These are phyloP conservation scores for Podiceps cristatus DNA, from an alignment of 2,113 vertebrate species.

Conservation along the genomic window DNA sequence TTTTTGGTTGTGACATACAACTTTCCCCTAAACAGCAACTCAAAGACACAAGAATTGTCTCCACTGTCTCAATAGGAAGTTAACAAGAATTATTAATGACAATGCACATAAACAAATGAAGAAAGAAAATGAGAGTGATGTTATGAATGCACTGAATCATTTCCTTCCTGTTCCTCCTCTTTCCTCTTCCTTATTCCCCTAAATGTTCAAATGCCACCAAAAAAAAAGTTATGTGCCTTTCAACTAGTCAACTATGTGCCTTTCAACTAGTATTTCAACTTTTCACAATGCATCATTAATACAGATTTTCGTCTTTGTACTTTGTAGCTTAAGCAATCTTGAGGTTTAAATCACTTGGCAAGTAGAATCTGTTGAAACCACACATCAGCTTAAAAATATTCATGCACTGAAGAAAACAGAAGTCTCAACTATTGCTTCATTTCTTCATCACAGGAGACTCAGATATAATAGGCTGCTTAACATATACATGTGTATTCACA, in stretches of 20 bases:
- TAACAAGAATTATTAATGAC: conserved; percentile 22
- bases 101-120: not conserved
- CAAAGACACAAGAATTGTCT: not conserved
- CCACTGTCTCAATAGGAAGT: not conserved
- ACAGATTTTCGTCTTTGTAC: not conserved
- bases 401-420: not conserved
- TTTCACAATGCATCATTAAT: conserved; percentile 6
- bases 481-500: not conserved
- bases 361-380: not conserved
- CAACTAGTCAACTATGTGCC: not conserved
- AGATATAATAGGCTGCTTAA: not conserved
- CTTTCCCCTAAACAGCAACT: not conserved
- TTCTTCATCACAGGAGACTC: not conserved
- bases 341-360: conserved; percentile 1
- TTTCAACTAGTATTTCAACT: not conserved
- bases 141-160: conserved; percentile 29
- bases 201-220: not conserved
- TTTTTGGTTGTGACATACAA: not conserved
- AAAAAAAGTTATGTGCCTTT: not conserved
- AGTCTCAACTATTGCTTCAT: not conserved
- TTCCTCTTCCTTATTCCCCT: conserved; percentile 27
- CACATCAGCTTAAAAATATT: not conserved
- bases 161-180: conserved; percentile 59
- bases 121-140: not conserved
- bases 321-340: not conserved